A percentile compares a stretch with the other conserved stretches of the same genome.
Conservation (phyloP, 2,888 invertebrate genomes). For the Subacronicta megacephala region DNA sequence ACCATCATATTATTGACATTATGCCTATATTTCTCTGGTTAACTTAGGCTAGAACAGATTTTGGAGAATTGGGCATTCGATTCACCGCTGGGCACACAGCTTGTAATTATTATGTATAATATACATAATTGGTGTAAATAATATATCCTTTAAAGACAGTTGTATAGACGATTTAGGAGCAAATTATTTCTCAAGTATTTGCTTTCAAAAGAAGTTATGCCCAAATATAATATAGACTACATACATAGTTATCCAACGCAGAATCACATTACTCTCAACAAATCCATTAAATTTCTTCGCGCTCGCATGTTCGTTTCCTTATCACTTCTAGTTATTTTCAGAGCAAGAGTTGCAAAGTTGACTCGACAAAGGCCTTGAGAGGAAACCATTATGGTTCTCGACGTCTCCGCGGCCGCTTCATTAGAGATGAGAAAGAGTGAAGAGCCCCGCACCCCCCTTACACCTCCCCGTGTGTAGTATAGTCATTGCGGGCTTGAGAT, state of each 20-base stretch:
- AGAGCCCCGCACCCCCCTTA: constrained; percentile 26
- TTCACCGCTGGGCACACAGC: no score
- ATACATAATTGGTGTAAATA: no score
- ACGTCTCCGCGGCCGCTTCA: constrained; percentile 83
- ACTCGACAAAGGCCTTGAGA: constrained; percentile 83
- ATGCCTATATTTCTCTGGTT: no score
- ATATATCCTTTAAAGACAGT: no score
- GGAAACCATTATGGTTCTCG: constrained; percentile 86
- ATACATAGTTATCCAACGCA: constrained; percentile 17
- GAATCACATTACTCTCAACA: constrained; percentile 37
- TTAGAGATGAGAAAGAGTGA: constrained; percentile 76
- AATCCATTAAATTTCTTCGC: constrained; percentile 49
- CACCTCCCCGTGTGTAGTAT: constrained; percentile 23
- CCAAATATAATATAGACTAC: no score
- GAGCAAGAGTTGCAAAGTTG: constrained; percentile 82
- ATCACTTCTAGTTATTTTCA: constrained; percentile 75
- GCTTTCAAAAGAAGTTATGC: no score
- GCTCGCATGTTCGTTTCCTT: constrained; percentile 63
- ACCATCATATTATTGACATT: no score
- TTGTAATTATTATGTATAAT: no score
- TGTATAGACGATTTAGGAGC: no score
- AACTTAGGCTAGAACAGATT: no score
- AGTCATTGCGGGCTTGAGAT: constrained; percentile 16
- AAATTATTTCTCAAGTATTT: no score
- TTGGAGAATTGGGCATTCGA: no score